Conservation (phyloP, 2,113 vertebrate species). For the Semnornis frantzii region DNA sequence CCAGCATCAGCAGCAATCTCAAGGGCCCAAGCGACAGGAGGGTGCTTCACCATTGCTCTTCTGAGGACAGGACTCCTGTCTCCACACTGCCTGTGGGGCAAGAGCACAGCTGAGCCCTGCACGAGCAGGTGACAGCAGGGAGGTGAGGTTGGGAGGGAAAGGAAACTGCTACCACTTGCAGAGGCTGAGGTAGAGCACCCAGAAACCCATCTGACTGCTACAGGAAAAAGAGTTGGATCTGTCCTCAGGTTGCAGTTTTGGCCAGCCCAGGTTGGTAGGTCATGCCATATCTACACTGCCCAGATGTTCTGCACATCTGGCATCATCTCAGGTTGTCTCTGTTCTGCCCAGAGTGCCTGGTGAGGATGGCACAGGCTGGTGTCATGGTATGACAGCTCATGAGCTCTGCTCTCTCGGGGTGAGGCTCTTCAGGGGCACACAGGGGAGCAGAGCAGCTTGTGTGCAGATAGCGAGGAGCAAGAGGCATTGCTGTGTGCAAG, state of each 20-base stretch:
- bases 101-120: neutral
- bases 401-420: neutral
- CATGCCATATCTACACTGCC: rapidly evolving
- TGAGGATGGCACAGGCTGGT: neutral
- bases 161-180: neutral
- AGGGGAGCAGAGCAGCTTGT: neutral
- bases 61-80: neutral
- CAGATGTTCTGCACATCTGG: too few relatives aligned
- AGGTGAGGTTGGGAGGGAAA: neutral
- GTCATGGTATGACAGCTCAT: neutral
- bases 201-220: neutral
- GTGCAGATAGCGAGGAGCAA: neutral
- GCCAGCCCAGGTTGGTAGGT: neutral
- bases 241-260: neutral
- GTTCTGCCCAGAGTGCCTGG: neutral
- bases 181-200: neutral
- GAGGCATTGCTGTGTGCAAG: neutral
- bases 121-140: neutral
- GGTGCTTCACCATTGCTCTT: neutral
- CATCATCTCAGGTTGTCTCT: neutral
- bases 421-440: neutral
- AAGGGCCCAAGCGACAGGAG: neutral
- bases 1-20: neutral
- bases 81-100: too few relatives aligned
- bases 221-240: neutral